Conservation (phyloP, 2,888 invertebrate genomes). For the Tridacna crocea region DNA sequence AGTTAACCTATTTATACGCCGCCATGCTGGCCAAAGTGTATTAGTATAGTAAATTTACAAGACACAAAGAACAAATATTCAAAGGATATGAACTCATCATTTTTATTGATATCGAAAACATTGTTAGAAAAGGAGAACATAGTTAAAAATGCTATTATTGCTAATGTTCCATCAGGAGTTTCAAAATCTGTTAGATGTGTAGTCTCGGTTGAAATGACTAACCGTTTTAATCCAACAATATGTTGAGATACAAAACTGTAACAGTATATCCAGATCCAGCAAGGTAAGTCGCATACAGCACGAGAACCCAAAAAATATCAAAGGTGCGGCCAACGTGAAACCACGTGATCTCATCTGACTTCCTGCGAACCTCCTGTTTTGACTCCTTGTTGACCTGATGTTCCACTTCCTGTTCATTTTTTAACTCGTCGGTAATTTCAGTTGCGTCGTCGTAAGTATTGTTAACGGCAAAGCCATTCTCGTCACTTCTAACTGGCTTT, state of each 20-base stretch:
- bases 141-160: too few species aligned
- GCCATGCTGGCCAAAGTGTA: too few species aligned
- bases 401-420: not conserved
- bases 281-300: constrained; percentile 12
- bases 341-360: not conserved
- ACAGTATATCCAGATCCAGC: not conserved
- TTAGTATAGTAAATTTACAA: too few species aligned
- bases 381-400: not conserved
- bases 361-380: not conserved
- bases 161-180: too few species aligned
- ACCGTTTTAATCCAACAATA: not conserved
- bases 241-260: constrained; percentile 6
- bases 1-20: too few species aligned
- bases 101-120: too few species aligned
- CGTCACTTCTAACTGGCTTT: not conserved
- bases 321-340: constrained; percentile 16
- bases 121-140: too few species aligned
- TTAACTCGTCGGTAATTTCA: not conserved
- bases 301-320: constrained; percentile 7
- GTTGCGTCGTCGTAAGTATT: too few species aligned
- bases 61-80: too few species aligned
- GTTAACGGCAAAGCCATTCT: not conserved
- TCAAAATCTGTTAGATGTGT: too few species aligned
- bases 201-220: too few species aligned
- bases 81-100: too few species aligned